phyloP scores from a whole-genome alignment of 2,888 invertebrate species.

The Cosmia trapezina region DNA sequence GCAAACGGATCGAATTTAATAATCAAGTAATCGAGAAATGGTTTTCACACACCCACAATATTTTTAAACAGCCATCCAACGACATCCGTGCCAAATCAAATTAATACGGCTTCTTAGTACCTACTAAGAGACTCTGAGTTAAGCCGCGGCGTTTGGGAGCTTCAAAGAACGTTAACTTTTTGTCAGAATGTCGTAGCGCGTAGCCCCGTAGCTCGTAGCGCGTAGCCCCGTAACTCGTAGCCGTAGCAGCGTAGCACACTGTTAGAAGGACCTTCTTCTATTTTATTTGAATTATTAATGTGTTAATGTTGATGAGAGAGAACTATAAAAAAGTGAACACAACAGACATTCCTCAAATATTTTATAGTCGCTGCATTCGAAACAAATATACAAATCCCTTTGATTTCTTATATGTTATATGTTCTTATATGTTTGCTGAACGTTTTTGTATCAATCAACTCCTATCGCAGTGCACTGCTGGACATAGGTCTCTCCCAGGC shows the following conservation, averaged over 20 bases:
- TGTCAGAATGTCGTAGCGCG: not conserved
- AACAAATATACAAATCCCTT: not conserved
- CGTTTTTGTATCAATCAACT: not conserved
- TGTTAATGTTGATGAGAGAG: not conserved
- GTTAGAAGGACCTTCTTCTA: too few relatives aligned
- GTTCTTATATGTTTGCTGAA: too few relatives aligned
- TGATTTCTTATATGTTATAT: too few relatives aligned
- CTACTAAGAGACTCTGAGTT: too few relatives aligned
- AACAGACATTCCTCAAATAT: not conserved
- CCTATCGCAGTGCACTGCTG: too few relatives aligned
- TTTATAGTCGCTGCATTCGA: not conserved
- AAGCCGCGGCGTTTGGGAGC: not conserved
- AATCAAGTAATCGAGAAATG: too few relatives aligned
- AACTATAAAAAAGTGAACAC: not conserved
- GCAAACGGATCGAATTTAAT: too few relatives aligned
- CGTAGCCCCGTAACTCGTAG: not conserved
- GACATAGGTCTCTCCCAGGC: too few relatives aligned
- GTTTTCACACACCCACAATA: too few relatives aligned
- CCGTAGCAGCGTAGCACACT: conserved; percentile 1
- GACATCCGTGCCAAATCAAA: too few relatives aligned
- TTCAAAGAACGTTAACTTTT: conserved; percentile 1
- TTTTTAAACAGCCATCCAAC: too few relatives aligned
- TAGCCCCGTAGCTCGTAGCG: conserved; percentile 1
- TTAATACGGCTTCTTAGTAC: too few relatives aligned
- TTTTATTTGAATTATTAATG: not conserved